A percentile compares a stretch with the other conserved stretches of the same genome.
phyloP scores from a whole-genome alignment of 2,797 vertebrate species.

The Phaenicophaeus curvirostris region DNA sequence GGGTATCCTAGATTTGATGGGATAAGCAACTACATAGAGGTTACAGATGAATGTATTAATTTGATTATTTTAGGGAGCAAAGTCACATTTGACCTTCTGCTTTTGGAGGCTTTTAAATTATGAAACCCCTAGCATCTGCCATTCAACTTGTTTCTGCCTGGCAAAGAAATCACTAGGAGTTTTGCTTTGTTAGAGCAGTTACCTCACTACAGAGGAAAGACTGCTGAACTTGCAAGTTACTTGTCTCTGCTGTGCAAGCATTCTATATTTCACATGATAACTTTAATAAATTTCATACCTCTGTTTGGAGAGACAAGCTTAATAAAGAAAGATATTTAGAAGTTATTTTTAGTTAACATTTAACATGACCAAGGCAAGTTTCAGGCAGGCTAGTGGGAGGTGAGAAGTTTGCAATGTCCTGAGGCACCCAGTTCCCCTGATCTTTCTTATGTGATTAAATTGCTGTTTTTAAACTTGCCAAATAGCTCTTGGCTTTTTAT shows the following conservation, averaged over 20 bases:
- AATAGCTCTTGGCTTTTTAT: conserved; percentile 49
- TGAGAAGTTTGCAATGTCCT: conserved; percentile 37
- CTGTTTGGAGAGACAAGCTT: neutral
- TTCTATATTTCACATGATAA: conserved; percentile 2
- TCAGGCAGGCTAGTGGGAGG: conserved; percentile 45
- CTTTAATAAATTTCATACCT: conserved; percentile 9
- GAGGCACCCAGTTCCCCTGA: conserved; percentile 3
- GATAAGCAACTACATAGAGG: neutral
- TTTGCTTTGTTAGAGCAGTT: neutral
- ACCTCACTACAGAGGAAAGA: neutral
- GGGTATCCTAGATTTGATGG: neutral
- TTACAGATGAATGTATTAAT: accelerated
- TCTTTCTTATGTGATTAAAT: conserved; percentile 45
- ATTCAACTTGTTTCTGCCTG: neutral
- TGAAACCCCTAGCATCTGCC: neutral
- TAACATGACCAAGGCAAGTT: conserved; percentile 32
- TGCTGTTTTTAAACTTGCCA: conserved; percentile 46
- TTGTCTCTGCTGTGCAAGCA: conserved; percentile 54
- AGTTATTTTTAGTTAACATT: conserved; percentile 43
- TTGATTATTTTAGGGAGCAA: neutral
- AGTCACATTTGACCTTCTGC: neutral
- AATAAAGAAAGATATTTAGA: conserved; percentile 31
- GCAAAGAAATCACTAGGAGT: neutral
- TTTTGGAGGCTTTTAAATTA: neutral
- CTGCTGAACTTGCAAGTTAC: conserved; percentile 48